phyloP scores from a whole-genome alignment of 2,797 vertebrate species.

The Pseudochaenichthys georgianus region DNA sequence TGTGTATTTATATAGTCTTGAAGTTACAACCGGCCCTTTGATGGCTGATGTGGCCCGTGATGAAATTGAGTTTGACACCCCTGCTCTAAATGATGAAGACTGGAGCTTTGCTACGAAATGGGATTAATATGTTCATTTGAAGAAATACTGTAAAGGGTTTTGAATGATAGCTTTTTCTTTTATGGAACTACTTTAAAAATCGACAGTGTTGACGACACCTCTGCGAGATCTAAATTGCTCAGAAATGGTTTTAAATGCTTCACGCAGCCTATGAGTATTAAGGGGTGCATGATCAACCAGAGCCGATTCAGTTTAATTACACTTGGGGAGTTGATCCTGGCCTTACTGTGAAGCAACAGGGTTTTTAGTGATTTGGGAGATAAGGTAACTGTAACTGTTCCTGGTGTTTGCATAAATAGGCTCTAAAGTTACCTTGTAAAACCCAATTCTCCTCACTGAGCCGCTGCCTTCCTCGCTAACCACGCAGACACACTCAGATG shows the following conservation, averaged over 20 bases:
- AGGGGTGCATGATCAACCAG: slow-evolving; percentile 26
- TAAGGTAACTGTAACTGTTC: slow-evolving; percentile 42
- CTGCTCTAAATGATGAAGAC: not conserved
- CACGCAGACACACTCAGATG: slow-evolving; percentile 39
- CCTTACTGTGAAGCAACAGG: slow-evolving; percentile 23
- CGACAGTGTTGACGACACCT: too few species aligned
- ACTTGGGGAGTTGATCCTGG: slow-evolving; percentile 39
- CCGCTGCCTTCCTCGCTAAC: slow-evolving; percentile 29
- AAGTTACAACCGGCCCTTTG: too few species aligned
- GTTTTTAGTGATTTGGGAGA: slow-evolving; percentile 40
- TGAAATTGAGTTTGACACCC: too few species aligned
- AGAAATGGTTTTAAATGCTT: not conserved
- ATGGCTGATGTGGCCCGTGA: too few species aligned
- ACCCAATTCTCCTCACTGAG: slow-evolving; percentile 20
- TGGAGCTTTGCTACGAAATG: not conserved
- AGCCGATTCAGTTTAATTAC: slow-evolving; percentile 55
- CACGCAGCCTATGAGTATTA: not conserved
- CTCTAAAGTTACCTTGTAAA: slow-evolving; percentile 20
- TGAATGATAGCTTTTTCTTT: not conserved
- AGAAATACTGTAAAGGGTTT: not conserved
- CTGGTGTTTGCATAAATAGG: slow-evolving; percentile 34
- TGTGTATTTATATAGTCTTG: too few species aligned
- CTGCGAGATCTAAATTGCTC: too few species aligned
- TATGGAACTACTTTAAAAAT: not conserved
- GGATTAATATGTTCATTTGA: not conserved